Conservation (phyloP, 2,888 invertebrate species). For the Dichetophora obliterata region DNA sequence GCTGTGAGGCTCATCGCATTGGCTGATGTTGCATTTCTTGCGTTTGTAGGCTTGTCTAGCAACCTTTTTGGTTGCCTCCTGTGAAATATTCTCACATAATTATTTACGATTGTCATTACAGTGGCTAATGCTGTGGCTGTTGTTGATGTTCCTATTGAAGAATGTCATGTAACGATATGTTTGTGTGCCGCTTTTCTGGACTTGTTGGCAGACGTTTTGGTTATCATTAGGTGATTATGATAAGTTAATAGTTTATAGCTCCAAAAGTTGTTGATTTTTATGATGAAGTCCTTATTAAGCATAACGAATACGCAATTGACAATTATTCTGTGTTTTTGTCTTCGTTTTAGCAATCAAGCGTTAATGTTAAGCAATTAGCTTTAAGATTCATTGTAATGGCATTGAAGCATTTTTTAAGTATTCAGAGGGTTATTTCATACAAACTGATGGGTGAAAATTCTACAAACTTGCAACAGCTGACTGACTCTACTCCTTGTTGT, state of each 20-base stretch:
- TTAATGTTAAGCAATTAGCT: too few relatives aligned
- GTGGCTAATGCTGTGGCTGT: slow-evolving; percentile 33
- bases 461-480: too few relatives aligned
- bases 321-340: background rate
- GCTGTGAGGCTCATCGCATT: background rate
- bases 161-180: slow-evolving; percentile 20
- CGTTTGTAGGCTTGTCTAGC: slow-evolving; percentile 37
- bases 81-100: slow-evolving; percentile 60
- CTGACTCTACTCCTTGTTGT: too few relatives aligned
- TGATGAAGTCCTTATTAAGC: slow-evolving; percentile 14
- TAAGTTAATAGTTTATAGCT: slow-evolving; percentile 24
- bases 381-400: too few relatives aligned
- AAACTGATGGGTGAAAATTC: too few relatives aligned
- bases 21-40: slow-evolving; percentile 13
- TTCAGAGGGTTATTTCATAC: too few relatives aligned
- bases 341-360: too few relatives aligned
- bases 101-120: slow-evolving; percentile 63
- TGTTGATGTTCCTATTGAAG: slow-evolving; percentile 5
- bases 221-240: slow-evolving; percentile 29
- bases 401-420: too few relatives aligned
- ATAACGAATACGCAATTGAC: background rate
- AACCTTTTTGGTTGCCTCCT: background rate
- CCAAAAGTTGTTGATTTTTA: background rate
- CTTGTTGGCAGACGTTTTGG: slow-evolving; percentile 14
- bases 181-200: background rate